Conservation (phyloP, 2,888 invertebrate genomes). For the Polydrusus tereticollis region DNA sequence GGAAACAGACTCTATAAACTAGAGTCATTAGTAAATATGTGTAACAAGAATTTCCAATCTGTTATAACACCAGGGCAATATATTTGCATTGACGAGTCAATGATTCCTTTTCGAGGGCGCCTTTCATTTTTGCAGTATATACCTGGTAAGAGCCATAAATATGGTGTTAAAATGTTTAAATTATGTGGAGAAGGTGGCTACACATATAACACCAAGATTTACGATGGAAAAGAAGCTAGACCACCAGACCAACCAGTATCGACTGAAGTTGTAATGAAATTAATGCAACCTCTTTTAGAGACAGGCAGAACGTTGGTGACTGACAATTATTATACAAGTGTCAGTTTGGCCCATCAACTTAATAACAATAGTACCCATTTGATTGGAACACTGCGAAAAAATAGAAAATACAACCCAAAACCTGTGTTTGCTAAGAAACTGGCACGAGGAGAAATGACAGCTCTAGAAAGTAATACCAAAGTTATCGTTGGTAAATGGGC, state of each 20-base stretch:
- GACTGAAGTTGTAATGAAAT: conserved; percentile 20
- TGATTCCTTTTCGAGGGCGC: conserved; percentile 60
- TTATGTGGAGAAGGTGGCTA: conserved; percentile 53
- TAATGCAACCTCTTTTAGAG: conserved; percentile 25
- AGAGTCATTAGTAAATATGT: neutral
- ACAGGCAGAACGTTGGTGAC: conserved; percentile 22
- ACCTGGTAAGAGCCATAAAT: conserved; percentile 56
- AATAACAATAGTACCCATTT: conserved; percentile 9
- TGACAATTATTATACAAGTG: conserved; percentile 31
- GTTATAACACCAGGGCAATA: conserved; percentile 29
- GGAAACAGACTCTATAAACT: conserved; percentile 12
- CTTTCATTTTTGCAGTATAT: conserved; percentile 58
- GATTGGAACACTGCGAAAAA: conserved; percentile 43
- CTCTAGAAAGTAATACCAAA: neutral
- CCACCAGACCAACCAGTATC: conserved; percentile 20
- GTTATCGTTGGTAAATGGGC: conserved; percentile 5
- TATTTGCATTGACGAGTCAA: conserved; percentile 44
- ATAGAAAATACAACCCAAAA: conserved; percentile 48
- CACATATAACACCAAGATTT: conserved; percentile 23
- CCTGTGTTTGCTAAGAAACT: conserved; percentile 23
- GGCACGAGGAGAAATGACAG: neutral
- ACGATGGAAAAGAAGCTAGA: conserved; percentile 19
- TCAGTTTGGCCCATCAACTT: conserved; percentile 24
- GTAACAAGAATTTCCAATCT: conserved; percentile 18
- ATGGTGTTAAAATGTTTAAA: conserved; percentile 54